Evolutionary conservation across 1,140 invertebrate genomes (phyloP).

Genomic region (Cecropterus lyciades): DNA sequence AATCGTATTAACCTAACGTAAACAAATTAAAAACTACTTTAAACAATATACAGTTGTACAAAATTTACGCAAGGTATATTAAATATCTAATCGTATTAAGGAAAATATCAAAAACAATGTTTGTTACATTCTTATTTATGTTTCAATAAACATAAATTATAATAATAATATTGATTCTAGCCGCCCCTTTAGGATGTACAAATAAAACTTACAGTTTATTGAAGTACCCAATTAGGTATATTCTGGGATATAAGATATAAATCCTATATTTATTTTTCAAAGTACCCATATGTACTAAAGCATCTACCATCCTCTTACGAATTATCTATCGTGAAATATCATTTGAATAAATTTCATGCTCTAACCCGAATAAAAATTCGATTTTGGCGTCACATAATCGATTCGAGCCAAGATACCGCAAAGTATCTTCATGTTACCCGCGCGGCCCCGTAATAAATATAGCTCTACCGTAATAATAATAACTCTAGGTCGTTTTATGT

Average conservation of each 20-base stretch:
- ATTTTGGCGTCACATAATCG: conserved; percentile 46
- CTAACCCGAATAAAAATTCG: conserved; percentile 51
- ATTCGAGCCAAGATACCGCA: conserved; percentile 41
- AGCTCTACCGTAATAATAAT: conserved; percentile 42
- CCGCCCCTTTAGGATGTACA: no score
- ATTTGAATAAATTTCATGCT: conserved; percentile 67
- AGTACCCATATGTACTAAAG: conserved; percentile 7
- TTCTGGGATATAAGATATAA: no score
- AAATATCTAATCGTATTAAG: no score
- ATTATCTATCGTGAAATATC: conserved; percentile 61
- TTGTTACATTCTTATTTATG: no score
- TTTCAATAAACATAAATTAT: no score
- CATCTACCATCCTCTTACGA: conserved; percentile 43
- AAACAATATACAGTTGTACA: no score
- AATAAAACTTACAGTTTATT: no score
- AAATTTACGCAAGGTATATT: no score
- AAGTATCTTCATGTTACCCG: conserved; percentile 37
- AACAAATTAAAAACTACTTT: no score
- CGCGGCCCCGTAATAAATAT: conserved; percentile 44
- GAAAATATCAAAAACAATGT: no score
- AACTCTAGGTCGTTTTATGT: conserved; percentile 31
- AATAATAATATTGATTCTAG: no score
- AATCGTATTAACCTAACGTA: no score
- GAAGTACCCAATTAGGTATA: neutral
- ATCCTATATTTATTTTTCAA: conserved; percentile 21